phyloP scores from a whole-genome alignment of 2,888 invertebrate genomes.

The Phymatocera aterrima region DNA sequence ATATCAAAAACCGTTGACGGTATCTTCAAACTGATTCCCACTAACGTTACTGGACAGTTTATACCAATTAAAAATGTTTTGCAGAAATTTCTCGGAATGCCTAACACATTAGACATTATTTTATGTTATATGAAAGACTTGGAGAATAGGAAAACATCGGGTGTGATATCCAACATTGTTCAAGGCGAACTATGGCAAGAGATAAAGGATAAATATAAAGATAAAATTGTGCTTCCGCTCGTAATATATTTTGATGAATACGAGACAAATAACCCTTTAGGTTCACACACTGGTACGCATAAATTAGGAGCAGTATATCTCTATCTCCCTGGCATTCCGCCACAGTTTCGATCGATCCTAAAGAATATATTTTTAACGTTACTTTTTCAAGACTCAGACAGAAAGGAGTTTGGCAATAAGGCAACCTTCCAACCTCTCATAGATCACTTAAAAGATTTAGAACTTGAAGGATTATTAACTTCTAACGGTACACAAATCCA shows the following conservation, averaged over 20 bases:
- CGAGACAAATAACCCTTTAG: background rate
- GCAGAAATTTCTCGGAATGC: constrained; percentile 17
- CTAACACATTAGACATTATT: background rate
- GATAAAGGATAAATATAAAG: background rate
- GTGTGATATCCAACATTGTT: constrained; percentile 26
- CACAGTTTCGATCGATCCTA: constrained; percentile 20
- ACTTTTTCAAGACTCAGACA: constrained; percentile 31
- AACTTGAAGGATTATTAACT: background rate
- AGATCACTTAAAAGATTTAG: background rate
- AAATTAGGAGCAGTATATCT: constrained; percentile 34
- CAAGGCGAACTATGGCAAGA: constrained; percentile 41
- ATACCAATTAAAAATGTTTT: constrained; percentile 18
- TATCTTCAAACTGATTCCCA: background rate
- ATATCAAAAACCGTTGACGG: background rate
- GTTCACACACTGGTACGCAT: background rate
- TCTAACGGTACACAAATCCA: constrained; percentile 12
- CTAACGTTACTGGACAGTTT: constrained; percentile 4
- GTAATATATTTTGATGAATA: constrained; percentile 18
- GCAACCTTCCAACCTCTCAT: background rate
- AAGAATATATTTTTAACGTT: constrained; percentile 46
- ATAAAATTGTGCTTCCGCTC: constrained; percentile 6
- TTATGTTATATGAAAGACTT: background rate
- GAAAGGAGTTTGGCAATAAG: constrained; percentile 39
- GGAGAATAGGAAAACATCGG: background rate
- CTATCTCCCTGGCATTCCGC: constrained; percentile 18